A percentile compares a stretch with the other conserved stretches of the same genome.
phyloP scores from a whole-genome alignment of 2,888 invertebrate species.

The Oxytorus armatus region DNA sequence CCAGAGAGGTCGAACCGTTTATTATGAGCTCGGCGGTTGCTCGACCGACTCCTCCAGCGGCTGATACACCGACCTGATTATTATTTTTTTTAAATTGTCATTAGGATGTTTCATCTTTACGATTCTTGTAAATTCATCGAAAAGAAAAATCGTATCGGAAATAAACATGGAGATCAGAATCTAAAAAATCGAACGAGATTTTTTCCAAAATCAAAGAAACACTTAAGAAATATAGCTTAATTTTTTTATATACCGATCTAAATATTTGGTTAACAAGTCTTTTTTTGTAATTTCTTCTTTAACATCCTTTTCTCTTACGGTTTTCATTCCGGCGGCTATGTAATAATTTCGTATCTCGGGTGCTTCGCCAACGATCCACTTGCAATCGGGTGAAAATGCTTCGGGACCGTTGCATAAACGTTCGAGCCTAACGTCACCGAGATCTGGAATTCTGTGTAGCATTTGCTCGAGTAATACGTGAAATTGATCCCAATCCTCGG shows the following conservation, averaged over 20 bases:
- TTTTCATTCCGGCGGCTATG: slow-evolving; percentile 98
- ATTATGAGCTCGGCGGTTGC: slow-evolving; percentile 95
- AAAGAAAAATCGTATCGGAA: too few relatives aligned
- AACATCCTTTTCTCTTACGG: slow-evolving; percentile 83
- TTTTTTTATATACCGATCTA: too few relatives aligned
- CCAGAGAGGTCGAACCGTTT: slow-evolving; percentile 91
- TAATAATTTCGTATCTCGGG: slow-evolving; percentile 90
- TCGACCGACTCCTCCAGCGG: slow-evolving; percentile 97
- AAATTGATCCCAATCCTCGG: slow-evolving; percentile 99
- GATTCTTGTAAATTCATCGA: too few relatives aligned
- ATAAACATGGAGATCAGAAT: too few relatives aligned
- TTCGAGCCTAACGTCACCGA: slow-evolving; percentile 91
- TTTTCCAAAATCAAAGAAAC: too few relatives aligned
- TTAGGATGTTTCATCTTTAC: too few relatives aligned
- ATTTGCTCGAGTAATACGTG: slow-evolving; percentile 94
- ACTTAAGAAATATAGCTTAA: too few relatives aligned
- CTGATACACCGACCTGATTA: slow-evolving; percentile 92
- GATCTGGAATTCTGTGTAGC: slow-evolving; percentile 92
- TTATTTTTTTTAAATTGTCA: too few relatives aligned
- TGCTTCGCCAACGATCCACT: slow-evolving; percentile 97
- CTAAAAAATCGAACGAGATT: too few relatives aligned
- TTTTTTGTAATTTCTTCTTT: too few relatives aligned
- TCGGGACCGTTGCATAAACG: slow-evolving; percentile 95
- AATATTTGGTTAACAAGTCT: too few relatives aligned
- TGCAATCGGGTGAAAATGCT: slow-evolving; percentile 98